Percentiles rank a stretch among this genome's conserved stretches.
phyloP scores from a whole-genome alignment of 1,140 invertebrate species.

The Calliopsis andreniformis region DNA sequence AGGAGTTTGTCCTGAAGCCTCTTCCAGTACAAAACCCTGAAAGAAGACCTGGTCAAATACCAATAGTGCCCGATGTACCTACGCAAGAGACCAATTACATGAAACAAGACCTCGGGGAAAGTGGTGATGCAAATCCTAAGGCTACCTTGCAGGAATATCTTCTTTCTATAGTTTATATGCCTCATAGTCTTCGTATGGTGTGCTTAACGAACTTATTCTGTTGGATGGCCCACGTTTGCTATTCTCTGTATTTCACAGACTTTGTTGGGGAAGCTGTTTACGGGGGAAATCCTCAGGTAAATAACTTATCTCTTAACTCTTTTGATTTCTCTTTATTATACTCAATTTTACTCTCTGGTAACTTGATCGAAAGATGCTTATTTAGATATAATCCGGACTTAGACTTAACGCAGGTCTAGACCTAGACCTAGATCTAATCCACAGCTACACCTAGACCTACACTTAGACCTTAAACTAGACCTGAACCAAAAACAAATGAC shows the following conservation, averaged over 20 bases:
- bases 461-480: no score
- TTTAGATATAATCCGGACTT: no score
- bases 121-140: constrained; percentile 71
- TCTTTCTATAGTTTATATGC: constrained; percentile 94
- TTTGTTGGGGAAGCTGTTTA: constrained; percentile 98
- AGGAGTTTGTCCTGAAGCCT: constrained; percentile 73
- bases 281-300: constrained; percentile 92
- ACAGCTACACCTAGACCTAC: no score
- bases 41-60: constrained; percentile 58
- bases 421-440: no score
- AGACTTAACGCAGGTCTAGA: no score
- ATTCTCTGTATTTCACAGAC: constrained; percentile 98
- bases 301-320: constrained; percentile 39
- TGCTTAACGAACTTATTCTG: constrained; percentile 97
- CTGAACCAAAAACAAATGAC: no score
- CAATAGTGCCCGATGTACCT: constrained; percentile 58
- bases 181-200: constrained; percentile 90
- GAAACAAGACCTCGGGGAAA: constrained; percentile 45
- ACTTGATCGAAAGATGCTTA: not conserved
- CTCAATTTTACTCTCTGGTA: not conserved
- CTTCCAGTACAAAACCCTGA: constrained; percentile 58
- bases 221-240: constrained; percentile 99
- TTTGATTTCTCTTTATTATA: no score
- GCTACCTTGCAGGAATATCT: constrained; percentile 89
- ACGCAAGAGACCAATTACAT: constrained; percentile 12